Evolutionary conservation across 2,797 vertebrate genomes (phyloP), one percentile per base, ranked within the genome.

Genomic region (Microcaecilia unicolor): DNA sequence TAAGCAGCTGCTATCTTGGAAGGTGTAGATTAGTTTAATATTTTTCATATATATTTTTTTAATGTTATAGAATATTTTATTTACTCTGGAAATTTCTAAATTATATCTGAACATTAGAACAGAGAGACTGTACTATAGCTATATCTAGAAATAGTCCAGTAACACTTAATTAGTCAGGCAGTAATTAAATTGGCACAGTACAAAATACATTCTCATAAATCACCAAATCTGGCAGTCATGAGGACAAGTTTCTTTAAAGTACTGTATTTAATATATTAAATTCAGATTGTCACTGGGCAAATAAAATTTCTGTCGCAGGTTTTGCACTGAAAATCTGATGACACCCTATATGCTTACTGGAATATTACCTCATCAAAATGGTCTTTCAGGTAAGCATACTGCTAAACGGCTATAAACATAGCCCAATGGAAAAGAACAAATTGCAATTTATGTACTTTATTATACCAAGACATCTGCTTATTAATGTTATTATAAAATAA

Each of bases 101-200:
- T 73, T 70, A 67, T 81, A 81, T 77, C 72, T 77, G 63, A 67
- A 71, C 75, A 83, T 70, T 66, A 61, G 61, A 77, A 56, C 72
- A 71, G 70, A 71, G 70, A 74, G 74, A 66, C 70, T 73, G n/a
- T 72, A 68, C 73, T 78, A 79, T 79, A 75, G 73, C 72, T 76
- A 81, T 77, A 79, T 78, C 70, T 74, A 75, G 73, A 78, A 81
- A 80, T 74, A 79, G 83, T 75, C 70, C 64, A 66, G 73, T 62
- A 74, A 78, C 74, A 80, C 73, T 80, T 78, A 80, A 80, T 81
- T 81, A 83, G 83, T 80, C 78, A 81, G 76, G 54, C 68, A 51
- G 74, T 81, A 83, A 83, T 83, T 80, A 78, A 83, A 81, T 78
- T 83, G 80, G 80, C 80, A 81, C 74, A 59, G 58, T 43, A 70